Evolutionary conservation across 2,888 invertebrate species (phyloP).

Genomic region (Torymus aiolomorphi): DNA sequence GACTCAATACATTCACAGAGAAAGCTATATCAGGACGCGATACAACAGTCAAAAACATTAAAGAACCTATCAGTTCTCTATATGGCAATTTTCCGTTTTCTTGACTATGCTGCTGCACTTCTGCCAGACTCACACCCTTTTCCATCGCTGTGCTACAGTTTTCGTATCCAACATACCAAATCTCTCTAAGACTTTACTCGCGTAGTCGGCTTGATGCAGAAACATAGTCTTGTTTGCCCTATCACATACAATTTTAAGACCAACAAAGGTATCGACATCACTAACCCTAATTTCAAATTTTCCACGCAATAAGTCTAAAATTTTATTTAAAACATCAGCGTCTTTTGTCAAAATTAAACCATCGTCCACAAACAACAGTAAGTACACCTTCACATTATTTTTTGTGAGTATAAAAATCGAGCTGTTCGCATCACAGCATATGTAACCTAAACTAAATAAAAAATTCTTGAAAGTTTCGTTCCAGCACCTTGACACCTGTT

Average conservation of each 20-base stretch:
- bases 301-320: neutral
- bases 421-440: slow-evolving; percentile 2
- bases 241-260: slow-evolving; percentile 17
- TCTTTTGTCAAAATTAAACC: slow-evolving; percentile 17
- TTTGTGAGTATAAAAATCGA: slow-evolving; percentile 1
- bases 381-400: neutral
- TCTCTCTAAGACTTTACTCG: neutral
- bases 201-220: slow-evolving; percentile 1
- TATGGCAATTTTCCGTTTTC: slow-evolving; percentile 9
- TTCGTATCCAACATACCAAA: slow-evolving; percentile 13
- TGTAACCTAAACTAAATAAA: slow-evolving; percentile 2
- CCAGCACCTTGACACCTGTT: slow-evolving; percentile 6
- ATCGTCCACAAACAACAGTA: slow-evolving; percentile 24
- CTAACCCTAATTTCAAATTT: slow-evolving; percentile 23
- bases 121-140: neutral
- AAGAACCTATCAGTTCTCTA: slow-evolving; percentile 23
- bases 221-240: neutral
- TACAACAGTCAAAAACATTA: too few species aligned
- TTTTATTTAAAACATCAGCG: neutral
- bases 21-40: too few species aligned
- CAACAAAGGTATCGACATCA: slow-evolving; percentile 21
- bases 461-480: slow-evolving; percentile 2
- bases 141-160: neutral
- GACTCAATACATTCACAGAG: too few species aligned
- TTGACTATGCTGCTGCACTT: neutral